A percentile compares a stretch with the other conserved stretches of the same genome.
Conservation (phyloP, 2,888 invertebrate species). For the Metopia argyrocephala region DNA sequence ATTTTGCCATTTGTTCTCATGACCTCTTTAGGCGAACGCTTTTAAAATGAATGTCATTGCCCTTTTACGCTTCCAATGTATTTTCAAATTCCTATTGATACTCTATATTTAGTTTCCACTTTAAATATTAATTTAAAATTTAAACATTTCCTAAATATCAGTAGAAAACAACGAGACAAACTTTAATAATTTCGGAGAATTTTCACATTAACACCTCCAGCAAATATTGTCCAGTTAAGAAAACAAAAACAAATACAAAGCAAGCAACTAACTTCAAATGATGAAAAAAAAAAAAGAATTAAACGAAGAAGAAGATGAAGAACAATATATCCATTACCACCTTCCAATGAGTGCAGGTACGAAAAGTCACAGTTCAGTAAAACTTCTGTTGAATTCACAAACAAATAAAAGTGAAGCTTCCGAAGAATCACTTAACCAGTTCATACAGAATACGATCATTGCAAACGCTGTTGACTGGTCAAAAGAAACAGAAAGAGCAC, state of each 20-base stretch:
- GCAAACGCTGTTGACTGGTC: slow-evolving; percentile 3
- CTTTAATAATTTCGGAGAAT: slow-evolving; percentile 14
- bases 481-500: neutral
- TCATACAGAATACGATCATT: neutral
- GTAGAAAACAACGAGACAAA: slow-evolving; percentile 1
- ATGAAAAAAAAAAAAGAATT: neutral
- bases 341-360: slow-evolving; percentile 66
- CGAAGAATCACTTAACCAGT: slow-evolving; percentile 68
- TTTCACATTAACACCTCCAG: slow-evolving; percentile 15
- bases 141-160: neutral
- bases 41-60: neutral
- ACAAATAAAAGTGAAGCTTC: slow-evolving; percentile 73
- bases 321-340: slow-evolving; percentile 59
- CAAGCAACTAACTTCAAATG: too few relatives aligned
- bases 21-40: neutral
- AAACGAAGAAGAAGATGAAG: neutral
- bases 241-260: too few relatives aligned
- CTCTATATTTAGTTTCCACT: neutral
- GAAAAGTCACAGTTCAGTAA: slow-evolving; percentile 72
- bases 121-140: neutral
- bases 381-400: slow-evolving; percentile 73
- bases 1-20: too few relatives aligned
- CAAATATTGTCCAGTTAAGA: neutral
- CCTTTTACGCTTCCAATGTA: neutral
- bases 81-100: too few relatives aligned